phyloP scores from a whole-genome alignment of 2,113 vertebrate genomes.

The Mesembrinibis cayennensis region DNA sequence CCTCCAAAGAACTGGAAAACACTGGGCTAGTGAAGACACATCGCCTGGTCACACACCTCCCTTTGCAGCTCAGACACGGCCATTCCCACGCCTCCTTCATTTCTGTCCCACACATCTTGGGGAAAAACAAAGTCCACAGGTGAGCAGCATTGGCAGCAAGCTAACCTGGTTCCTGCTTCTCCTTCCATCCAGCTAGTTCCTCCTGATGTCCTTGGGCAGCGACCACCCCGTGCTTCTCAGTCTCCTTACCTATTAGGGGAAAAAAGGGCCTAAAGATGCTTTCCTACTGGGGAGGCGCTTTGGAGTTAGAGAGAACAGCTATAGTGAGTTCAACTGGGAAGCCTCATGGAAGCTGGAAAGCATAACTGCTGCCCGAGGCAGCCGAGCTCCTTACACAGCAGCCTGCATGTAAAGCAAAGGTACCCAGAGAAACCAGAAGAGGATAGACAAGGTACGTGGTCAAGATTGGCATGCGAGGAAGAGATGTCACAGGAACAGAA shows the following conservation, averaged over 20 bases:
- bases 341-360: neutral
- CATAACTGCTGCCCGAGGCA: neutral
- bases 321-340: neutral
- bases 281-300: neutral
- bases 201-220: neutral
- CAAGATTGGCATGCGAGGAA: accelerated
- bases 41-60: neutral
- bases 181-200: neutral
- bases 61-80: neutral
- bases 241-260: neutral
- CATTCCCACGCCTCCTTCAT: neutral
- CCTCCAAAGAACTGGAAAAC: neutral
- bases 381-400: neutral
- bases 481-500: neutral
- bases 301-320: neutral
- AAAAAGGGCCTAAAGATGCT: neutral
- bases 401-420: neutral
- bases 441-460: accelerated
- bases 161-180: neutral
- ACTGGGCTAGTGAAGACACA: neutral
- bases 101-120: neutral
- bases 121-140: accelerated
- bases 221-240: neutral
- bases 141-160: neutral
- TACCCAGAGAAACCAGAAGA: neutral